Evolutionary conservation across 1,140 invertebrate genomes (phyloP), one percentile per base, ranked within the genome.

Genomic region (Listronotus bonariensis): DNA sequence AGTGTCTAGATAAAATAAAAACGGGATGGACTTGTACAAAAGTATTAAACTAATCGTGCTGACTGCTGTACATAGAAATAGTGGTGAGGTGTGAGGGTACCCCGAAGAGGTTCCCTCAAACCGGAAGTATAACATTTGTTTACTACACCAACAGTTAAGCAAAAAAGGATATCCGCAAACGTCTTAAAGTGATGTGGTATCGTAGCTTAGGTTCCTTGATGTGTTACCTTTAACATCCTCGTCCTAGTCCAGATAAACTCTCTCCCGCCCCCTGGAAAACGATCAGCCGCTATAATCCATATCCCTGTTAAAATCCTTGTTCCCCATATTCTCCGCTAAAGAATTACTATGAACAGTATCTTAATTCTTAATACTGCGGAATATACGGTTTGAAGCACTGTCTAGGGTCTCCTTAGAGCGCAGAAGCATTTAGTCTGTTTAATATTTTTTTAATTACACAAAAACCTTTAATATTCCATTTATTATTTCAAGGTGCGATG

Each of bases 1-100:
- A 76, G 77, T 79, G 75, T 78, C 74, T 78, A 75, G 72, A 75
- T 76, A 70, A 68, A 63, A 64, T 48, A 41, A 69, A 63, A 56
- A 52, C 68, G 49, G 41, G 45, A 48, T 11, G 26, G 69, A 78
- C 75, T 78, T 78, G 77, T 78, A 78, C 75, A 77, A 78, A 77
- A 78, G 76, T 78, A 78, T 78, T 76, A 77, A 72, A 77, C 71
- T 72, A 73, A 70, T 72, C 71, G 76, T 76, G 74, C 72, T 73
- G 71, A 73, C 69, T 74, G 68, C 68, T 77, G 74, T 75, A 77
- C 68, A 76, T 77, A 77, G 63, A 68, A 52, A 71, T 70, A 73
- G 67, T 72, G 72, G 70, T 71, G 55, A 69, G 51, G 66, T 72
- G 65, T 65, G 72, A 58, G 64, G 53, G 68, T 43, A 62, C 69